Percentiles rank a stretch among this genome's conserved stretches.
phyloP scores from a whole-genome alignment of 2,888 invertebrate genomes.

The Brachylomia viminalis region DNA sequence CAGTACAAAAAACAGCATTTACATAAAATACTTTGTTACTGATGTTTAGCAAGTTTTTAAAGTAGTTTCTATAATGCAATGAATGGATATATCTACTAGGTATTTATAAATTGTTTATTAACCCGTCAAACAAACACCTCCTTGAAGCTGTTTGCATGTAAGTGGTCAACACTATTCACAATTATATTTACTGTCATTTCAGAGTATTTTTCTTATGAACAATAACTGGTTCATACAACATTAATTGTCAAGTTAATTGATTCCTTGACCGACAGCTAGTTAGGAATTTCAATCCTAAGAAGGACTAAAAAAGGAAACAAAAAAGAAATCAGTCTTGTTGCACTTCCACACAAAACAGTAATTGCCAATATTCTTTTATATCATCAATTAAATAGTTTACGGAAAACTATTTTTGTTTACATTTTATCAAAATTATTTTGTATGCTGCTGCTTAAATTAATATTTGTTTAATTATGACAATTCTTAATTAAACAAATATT shows the following conservation, averaged over 20 bases:
- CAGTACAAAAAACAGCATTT: slow-evolving; percentile 32
- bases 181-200: background rate
- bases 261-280: background rate
- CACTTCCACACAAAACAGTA: slow-evolving; percentile 1
- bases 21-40: slow-evolving; percentile 13
- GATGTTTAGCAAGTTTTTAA: background rate
- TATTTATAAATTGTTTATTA: background rate
- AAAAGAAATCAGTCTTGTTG: slow-evolving; percentile 17
- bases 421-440: background rate
- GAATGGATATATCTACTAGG: background rate
- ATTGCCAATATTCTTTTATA: background rate
- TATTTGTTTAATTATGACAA: no score
- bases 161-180: background rate
- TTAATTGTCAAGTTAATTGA: background rate
- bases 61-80: background rate
- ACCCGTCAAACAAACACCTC: background rate
- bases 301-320: background rate
- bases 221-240: background rate
- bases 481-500: slow-evolving; percentile 5
- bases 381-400: background rate
- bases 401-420: background rate
- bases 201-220: background rate
- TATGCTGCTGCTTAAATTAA: slow-evolving; percentile 6
- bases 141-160: background rate
- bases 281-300: background rate